Percentiles rank a stretch among this genome's conserved stretches.
Evolutionary conservation across 1,140 invertebrate genomes (phyloP).

Genomic region (Cepaea nemoralis): DNA sequence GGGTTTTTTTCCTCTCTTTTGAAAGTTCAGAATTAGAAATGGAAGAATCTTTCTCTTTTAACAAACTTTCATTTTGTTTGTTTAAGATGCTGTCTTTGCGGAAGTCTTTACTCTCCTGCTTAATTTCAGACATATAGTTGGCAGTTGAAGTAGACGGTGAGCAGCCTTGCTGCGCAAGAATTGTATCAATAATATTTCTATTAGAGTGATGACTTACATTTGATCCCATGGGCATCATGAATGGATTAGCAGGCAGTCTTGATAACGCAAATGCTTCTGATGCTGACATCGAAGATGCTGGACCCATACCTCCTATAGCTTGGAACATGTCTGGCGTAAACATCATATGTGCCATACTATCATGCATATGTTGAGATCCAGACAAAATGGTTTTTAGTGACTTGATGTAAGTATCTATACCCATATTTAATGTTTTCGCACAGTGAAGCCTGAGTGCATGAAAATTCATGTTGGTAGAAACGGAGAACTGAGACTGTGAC

Average conservation of each 20-base stretch:
- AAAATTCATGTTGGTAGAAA: constrained; percentile 6
- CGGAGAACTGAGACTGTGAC: constrained; percentile 33
- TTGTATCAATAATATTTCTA: not conserved
- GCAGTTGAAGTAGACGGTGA: not conserved
- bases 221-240: constrained; percentile 24
- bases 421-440: constrained; percentile 39
- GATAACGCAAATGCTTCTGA: constrained; percentile 3
- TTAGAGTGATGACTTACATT: constrained; percentile 15
- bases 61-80: not conserved
- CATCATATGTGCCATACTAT: not conserved
- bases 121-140: not conserved
- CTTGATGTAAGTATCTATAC: constrained; percentile 36
- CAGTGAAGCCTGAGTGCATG: constrained; percentile 31
- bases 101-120: not conserved
- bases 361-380: not conserved
- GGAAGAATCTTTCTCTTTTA: not conserved
- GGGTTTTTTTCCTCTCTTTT: no score
- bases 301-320: not conserved
- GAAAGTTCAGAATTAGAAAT: not conserved
- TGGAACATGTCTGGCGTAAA: not conserved
- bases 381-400: constrained; percentile 39
- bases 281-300: not conserved
- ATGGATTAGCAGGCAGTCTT: not conserved
- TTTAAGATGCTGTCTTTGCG: not conserved
- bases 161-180: not conserved